These are phyloP conservation scores for Ptilorrhoa leucosticta DNA, from an alignment of 2,113 vertebrate genomes.

Conservation along the genomic window DNA sequence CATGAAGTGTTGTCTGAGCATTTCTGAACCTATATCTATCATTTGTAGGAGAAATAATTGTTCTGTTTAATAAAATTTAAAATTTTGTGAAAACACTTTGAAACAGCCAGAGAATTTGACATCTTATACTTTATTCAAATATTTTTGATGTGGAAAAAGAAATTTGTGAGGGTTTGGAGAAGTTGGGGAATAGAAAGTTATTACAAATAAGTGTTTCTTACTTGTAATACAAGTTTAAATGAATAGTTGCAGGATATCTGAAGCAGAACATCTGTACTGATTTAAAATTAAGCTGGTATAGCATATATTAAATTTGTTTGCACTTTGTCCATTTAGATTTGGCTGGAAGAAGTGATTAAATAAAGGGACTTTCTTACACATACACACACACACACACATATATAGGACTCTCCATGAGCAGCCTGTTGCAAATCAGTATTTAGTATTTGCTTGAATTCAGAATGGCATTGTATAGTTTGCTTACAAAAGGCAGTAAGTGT, in stretches of 20 bases:
- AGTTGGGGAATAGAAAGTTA: neutral
- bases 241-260: neutral
- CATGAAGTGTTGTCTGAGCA: neutral
- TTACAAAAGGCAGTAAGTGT: neutral
- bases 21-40: neutral
- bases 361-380: neutral
- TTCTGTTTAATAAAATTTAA: neutral
- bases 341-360: neutral
- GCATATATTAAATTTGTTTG: neutral
- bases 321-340: neutral
- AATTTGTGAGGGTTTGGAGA: neutral
- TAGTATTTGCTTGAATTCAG: neutral
- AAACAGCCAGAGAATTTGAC: neutral
- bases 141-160: neutral
- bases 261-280: neutral
- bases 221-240: neutral
- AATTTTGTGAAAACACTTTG: neutral
- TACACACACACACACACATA: fast-evolving
- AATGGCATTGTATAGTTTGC: neutral
- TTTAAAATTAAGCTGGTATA: neutral
- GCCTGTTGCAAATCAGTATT: neutral
- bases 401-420: neutral
- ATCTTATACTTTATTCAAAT: neutral
- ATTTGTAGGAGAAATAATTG: neutral
- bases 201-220: neutral